Percentiles rank a stretch among this genome's conserved stretches.
phyloP scores from a whole-genome alignment of 1,140 invertebrate species.

The Drosophila pectinifera region DNA sequence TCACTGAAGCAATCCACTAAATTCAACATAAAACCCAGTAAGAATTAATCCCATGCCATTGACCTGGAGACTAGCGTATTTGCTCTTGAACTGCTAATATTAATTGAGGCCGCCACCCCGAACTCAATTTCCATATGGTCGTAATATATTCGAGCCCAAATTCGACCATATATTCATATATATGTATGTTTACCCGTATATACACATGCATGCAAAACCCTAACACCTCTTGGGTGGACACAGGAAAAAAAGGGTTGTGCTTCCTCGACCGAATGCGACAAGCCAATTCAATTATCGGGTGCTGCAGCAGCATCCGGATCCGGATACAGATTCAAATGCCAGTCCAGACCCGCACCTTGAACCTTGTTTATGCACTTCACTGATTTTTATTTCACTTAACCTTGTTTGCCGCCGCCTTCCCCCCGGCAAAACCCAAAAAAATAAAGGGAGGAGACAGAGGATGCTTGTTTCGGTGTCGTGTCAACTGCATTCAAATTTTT shows the following conservation, averaged over 20 bases:
- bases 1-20: too few species aligned
- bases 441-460: constrained; percentile 5
- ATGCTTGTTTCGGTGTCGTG: constrained; percentile 74
- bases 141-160: constrained; percentile 37
- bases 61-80: constrained; percentile 29
- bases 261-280: constrained; percentile 40
- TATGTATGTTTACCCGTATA: constrained; percentile 1
- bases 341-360: constrained; percentile 67
- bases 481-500: constrained; percentile 83
- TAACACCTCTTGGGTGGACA: constrained; percentile 24
- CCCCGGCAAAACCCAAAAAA: background rate
- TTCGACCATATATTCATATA: constrained; percentile 8
- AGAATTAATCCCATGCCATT: background rate
- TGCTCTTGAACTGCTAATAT: constrained; percentile 26
- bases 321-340: constrained; percentile 30
- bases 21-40: background rate
- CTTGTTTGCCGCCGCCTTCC: constrained; percentile 58
- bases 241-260: constrained; percentile 62
- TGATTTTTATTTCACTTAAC: constrained; percentile 76
- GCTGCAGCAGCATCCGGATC: constrained; percentile 29
- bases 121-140: constrained; percentile 48
- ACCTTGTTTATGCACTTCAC: constrained; percentile 74
- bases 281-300: constrained; percentile 72
- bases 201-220: constrained; percentile 65
- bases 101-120: constrained; percentile 29